phyloP scores from a whole-genome alignment of 1,140 invertebrate genomes.

The Camponotus pennsylvanicus region DNA sequence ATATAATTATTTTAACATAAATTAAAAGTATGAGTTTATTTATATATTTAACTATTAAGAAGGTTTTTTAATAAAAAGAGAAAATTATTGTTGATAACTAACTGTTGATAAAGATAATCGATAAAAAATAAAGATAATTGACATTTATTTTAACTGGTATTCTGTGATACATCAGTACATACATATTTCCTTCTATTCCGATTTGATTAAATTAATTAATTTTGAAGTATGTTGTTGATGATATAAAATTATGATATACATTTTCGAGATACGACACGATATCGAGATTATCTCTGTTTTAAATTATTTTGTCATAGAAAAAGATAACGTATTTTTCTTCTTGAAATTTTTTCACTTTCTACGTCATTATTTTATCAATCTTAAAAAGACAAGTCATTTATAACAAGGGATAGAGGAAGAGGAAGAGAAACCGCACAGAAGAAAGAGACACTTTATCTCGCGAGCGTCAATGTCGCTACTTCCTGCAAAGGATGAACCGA shows the following conservation, averaged over 20 bases:
- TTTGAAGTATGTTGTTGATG: not conserved
- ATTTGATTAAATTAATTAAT: not conserved
- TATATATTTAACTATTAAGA: not conserved
- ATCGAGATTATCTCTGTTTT: not conserved
- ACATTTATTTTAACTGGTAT: not conserved
- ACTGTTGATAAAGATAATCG: too few relatives aligned
- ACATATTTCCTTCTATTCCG: not conserved
- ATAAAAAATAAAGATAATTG: not conserved
- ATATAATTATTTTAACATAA: not conserved
- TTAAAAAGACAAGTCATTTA: not conserved
- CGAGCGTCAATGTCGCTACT: conserved; percentile 1
- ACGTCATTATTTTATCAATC: not conserved
- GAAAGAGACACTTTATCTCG: not conserved
- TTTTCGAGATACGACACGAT: not conserved
- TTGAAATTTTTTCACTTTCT: not conserved
- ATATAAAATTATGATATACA: not conserved
- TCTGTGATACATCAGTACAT: not conserved
- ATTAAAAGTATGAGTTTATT: not conserved
- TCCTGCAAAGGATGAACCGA: not conserved
- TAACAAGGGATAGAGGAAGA: not conserved
- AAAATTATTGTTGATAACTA: too few relatives aligned
- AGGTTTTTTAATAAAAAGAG: not conserved
- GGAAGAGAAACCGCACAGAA: not conserved
- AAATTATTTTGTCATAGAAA: not conserved
- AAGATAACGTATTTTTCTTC: not conserved